phyloP scores from a whole-genome alignment of 37 sponge, comb jelly and placozoan species.

The Cliona cf. orientalis region DNA sequence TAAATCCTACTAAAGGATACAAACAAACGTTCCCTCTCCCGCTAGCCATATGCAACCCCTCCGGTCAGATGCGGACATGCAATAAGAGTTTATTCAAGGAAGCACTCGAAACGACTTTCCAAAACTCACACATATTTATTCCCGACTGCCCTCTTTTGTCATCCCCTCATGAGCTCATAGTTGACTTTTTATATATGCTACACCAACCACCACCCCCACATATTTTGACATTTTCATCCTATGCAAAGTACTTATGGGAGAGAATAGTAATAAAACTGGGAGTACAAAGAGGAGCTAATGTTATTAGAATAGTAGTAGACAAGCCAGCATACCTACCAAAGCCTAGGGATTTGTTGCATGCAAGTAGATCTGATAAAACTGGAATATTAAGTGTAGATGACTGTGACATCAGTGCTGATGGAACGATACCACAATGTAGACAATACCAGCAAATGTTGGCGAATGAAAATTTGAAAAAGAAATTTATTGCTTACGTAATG shows the following conservation, averaged over 20 bases:
- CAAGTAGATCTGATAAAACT: background rate
- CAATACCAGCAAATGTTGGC: background rate
- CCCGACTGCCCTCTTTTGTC: background rate
- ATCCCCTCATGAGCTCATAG: too few relatives aligned
- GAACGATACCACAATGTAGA: background rate
- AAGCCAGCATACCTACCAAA: constrained; percentile 12
- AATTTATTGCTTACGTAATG: constrained; percentile 4
- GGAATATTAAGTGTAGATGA: background rate
- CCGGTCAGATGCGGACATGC: background rate
- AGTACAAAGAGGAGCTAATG: background rate
- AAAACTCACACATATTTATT: background rate
- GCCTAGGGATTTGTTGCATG: background rate
- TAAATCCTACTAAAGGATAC: background rate
- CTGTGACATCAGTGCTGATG: background rate
- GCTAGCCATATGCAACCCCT: background rate
- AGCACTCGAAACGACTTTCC: background rate
- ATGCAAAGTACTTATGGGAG: background rate
- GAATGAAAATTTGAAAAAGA: background rate
- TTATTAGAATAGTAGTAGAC: constrained; percentile 11
- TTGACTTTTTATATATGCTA: too few relatives aligned
- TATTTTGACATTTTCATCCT: background rate
- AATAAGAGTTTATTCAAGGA: constrained; percentile 3
- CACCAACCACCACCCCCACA: constrained; percentile 5
- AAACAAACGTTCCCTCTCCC: background rate
- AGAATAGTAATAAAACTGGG: background rate